Conservation (phyloP, 2,797 vertebrate species). For the Prionace glauca region DNA sequence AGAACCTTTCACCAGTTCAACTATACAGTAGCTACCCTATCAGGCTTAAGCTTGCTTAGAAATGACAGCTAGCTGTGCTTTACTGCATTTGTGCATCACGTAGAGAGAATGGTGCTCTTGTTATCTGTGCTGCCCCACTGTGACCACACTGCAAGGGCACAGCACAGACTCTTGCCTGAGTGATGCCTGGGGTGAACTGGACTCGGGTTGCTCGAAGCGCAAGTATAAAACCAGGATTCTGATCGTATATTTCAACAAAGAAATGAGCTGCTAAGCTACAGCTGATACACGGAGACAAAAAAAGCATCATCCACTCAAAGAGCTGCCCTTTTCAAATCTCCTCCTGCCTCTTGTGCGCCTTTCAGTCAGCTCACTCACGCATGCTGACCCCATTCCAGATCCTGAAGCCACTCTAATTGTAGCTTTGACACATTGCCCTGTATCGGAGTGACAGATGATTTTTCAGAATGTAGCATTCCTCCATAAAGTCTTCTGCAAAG, state of each 20-base stretch:
- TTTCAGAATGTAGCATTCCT: conserved; percentile 11
- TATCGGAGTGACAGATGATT: conserved; percentile 22
- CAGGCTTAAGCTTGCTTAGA: background rate
- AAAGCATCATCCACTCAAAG: conserved; percentile 10
- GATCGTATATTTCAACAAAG: conserved; percentile 20
- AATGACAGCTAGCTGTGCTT: background rate
- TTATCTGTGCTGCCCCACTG: conserved; percentile 15
- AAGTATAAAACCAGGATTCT: background rate
- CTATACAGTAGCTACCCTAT: background rate
- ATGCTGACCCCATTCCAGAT: conserved; percentile 30
- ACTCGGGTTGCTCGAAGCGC: background rate
- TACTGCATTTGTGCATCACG: background rate
- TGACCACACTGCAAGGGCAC: background rate
- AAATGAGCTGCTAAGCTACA: conserved; percentile 26
- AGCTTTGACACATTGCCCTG: conserved; percentile 30
- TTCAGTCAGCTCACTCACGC: conserved; percentile 7
- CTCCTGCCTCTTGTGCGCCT: conserved; percentile 28
- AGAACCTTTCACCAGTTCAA: background rate
- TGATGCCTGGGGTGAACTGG: background rate
- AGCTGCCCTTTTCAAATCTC: conserved; percentile 34
- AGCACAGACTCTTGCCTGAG: background rate
- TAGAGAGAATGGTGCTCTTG: background rate
- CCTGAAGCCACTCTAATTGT: conserved; percentile 31
- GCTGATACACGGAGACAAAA: conserved; percentile 22
- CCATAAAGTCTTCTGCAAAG: conserved; percentile 12